Evolutionary conservation across 2,888 invertebrate species (phyloP), one percentile per base, ranked within the genome.

Genomic region (Apoda limacodes): DNA sequence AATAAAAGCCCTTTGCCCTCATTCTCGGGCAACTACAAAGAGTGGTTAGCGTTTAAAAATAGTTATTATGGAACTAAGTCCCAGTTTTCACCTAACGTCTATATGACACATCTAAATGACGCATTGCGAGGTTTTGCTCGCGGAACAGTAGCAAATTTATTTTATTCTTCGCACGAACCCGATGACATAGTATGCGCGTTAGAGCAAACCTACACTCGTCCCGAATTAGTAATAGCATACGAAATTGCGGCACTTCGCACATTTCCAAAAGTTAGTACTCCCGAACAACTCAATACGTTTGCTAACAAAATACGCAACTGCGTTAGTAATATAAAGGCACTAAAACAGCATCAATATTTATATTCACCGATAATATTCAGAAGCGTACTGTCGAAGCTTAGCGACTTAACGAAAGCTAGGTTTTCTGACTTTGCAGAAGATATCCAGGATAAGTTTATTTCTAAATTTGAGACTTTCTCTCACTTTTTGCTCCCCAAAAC

Each of bases 331-430:
- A 17, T 17, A 6, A 17, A 17, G 17, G 17, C 17, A 5, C 17
- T 17, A 6, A 17, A 17, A 17, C 17, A 17, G 7, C 5, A 17
- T 17, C 17, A 27, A 13, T 27, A 27, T 9, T 11, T 27, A 7
- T 17, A 6, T 5, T 27, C 27, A 10, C 30, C 30, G 15, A 24
- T 23, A 21, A 20, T 30, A 5, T 23, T 30, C 17, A 11, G 24
- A 9, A 12, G 23, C 13, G 23, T 30, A 11, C 17, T 30, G 17
- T 5, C 21, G 12, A 30, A 30, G 17, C 13, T 30, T 10, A 30
- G 23, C 23, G 30, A 30, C n/a, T 21, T 21, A 5, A 30, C 30
- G 3, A 13, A 21, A 30, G 22, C 30, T 23, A 20, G 30, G 7
- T 30, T 30, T 23, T 23, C 30, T 5, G 30, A 30, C 9, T 30